phyloP scores from a whole-genome alignment of 1,140 invertebrate species.

The Psix sp. region DNA sequence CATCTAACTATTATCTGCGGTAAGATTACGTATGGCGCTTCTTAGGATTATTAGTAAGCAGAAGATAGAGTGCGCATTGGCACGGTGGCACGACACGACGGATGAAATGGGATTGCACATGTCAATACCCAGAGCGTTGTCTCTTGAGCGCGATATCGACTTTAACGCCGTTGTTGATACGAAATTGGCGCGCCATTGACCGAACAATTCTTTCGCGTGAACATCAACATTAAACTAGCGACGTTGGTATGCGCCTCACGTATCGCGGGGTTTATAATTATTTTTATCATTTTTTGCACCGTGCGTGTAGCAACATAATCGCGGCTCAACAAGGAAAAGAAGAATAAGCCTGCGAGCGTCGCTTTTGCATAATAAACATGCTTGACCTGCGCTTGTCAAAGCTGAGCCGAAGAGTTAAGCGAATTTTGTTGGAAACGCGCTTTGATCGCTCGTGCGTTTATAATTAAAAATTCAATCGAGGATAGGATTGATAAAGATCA shows the following conservation, averaged over 20 bases:
- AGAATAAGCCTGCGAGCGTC: constrained; percentile 17
- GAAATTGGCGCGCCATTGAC: constrained; percentile 20
- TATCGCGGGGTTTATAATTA: constrained; percentile 25
- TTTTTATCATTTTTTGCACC: constrained; percentile 31
- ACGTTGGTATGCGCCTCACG: constrained; percentile 20
- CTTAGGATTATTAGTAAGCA: constrained; percentile 14
- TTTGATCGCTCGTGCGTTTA: not conserved
- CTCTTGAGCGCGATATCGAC: constrained; percentile 15
- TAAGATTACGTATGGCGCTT: constrained; percentile 22
- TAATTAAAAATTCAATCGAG: constrained; percentile 17
- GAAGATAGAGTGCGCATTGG: too few relatives aligned
- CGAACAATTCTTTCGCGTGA: constrained; percentile 19
- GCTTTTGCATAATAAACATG: constrained; percentile 38
- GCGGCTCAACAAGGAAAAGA: constrained; percentile 22
- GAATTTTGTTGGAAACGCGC: not conserved
- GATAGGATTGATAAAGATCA: constrained; percentile 1
- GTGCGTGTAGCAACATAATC: constrained; percentile 28
- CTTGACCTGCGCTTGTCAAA: constrained; percentile 19
- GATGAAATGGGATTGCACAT: too few relatives aligned
- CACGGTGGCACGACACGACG: not conserved
- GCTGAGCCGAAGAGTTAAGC: constrained; percentile 17
- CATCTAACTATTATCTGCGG: constrained; percentile 21
- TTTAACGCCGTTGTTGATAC: constrained; percentile 17
- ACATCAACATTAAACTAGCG: constrained; percentile 22
- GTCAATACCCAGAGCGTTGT: not conserved